A percentile compares a stretch with the other conserved stretches of the same genome.
phyloP scores from a whole-genome alignment of 2,113 vertebrate species.

The Athene noctua region DNA sequence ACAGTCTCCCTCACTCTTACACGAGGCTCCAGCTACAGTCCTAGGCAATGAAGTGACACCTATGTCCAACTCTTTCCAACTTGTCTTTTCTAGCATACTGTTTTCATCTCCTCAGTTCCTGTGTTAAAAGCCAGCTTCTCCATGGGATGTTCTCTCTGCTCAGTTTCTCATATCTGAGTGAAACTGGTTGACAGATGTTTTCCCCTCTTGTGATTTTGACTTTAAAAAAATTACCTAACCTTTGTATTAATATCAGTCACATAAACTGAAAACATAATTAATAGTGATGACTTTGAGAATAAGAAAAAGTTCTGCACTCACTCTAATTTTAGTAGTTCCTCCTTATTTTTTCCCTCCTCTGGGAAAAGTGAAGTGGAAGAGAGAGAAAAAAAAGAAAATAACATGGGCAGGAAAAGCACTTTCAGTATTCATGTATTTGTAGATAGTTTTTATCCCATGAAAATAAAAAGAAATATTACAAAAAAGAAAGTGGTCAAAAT shows the following conservation, averaged over 20 bases:
- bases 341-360: not conserved
- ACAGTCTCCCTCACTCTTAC: not conserved
- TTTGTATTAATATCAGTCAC: not conserved
- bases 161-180: accelerated
- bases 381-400: not conserved
- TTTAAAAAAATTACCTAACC: not conserved
- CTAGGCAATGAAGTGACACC: not conserved
- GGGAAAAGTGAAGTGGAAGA: not conserved
- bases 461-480: not conserved
- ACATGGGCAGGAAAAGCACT: not conserved
- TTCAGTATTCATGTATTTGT: not conserved
- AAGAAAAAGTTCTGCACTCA: not conserved
- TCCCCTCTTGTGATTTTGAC: not conserved
- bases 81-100: not conserved
- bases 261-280: not conserved
- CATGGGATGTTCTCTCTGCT: not conserved
- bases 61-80: not conserved
- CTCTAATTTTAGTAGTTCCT: not conserved
- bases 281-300: not conserved
- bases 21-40: not conserved
- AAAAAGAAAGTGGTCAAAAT: not conserved
- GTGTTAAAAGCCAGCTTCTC: not conserved
- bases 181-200: not conserved
- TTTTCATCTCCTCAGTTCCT: not conserved
- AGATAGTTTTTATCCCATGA: not conserved